Percentiles rank a stretch among this genome's conserved stretches.
These are phyloP conservation scores for Phrynosoma blainvillii DNA, from an alignment of 2,113 vertebrate genomes.

Conservation along the genomic window DNA sequence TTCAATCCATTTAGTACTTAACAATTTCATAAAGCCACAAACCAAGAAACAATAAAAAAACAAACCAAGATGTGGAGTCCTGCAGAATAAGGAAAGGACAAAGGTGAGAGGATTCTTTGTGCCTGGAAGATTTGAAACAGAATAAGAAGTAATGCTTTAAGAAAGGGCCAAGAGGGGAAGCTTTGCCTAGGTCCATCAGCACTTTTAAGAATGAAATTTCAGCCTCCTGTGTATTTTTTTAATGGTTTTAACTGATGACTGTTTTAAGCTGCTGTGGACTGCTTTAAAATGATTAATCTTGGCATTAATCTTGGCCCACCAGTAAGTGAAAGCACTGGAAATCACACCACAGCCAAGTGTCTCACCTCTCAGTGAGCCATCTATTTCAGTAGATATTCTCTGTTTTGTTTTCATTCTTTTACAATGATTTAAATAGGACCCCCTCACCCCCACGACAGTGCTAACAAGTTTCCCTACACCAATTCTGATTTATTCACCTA, in stretches of 20 bases:
- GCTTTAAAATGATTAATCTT: not conserved
- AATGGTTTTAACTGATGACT: not conserved
- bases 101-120: not conserved
- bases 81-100: not conserved
- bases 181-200: not conserved
- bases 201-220: not conserved
- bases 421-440: not conserved
- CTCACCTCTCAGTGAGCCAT: fast-evolving
- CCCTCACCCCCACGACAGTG: not conserved
- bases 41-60: not conserved
- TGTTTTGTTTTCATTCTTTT: not conserved
- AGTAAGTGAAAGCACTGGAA: not conserved
- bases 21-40: not conserved
- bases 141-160: not conserved
- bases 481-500: slow-evolving; percentile 55
- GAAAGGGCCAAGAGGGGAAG: not conserved
- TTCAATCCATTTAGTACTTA: no score
- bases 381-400: fast-evolving
- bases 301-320: not conserved
- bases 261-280: not conserved
- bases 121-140: not conserved
- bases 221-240: not conserved
- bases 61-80: not conserved
- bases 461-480: slow-evolving; percentile 23
- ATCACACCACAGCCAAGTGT: not conserved